Evolutionary conservation across 2,888 invertebrate genomes (phyloP), one percentile per base, ranked within the genome.

Genomic region (Hipparchia semele): DNA sequence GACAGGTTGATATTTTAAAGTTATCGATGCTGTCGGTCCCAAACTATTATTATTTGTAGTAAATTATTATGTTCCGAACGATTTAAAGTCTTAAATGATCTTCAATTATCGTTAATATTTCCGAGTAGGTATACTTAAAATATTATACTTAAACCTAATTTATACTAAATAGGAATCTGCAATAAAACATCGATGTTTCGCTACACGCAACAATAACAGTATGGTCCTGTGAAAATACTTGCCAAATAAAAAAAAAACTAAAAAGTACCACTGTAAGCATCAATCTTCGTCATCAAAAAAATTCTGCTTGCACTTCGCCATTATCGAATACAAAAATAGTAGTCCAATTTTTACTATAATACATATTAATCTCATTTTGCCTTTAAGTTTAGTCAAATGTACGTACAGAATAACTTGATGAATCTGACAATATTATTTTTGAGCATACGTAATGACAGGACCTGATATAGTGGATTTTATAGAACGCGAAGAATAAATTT

Each of bases 131-230:
- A 23, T 23, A 60, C 83, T 84, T 85, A 84, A 84, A 83, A 68
- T 71, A 74, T 90, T 88, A 89, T 86, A 82, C 91, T 91, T 92
- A 91, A 75, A 88, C 80, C 88, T 91, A 92, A 79, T 87, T 23
- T 82, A 91, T 82, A 91, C 70, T 64, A 91, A 90, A 90, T 88
- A 93, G 92, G 93, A 93, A 93, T 93, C 93, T 93, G 93, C 93
- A 93, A 93, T 92, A 89, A 87, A 86, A 83, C 75, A 79, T 80
- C 76, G 77, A 81, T 79, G 77, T 80, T 79, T 54, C 69, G 62
- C 69, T 69, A 73, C 71, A 61, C 46, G 54, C 64, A 61, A 64
- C 56, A 58, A 13, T 53, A 71, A 68, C 65, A 67, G 64, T 64
- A 51, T 12, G 12, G 65, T 65, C 51, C 33, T 51, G 65, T 33